These are phyloP conservation scores for Pissodes strobi DNA, from an alignment of 1,140 invertebrate species.

Conservation along the genomic window DNA sequence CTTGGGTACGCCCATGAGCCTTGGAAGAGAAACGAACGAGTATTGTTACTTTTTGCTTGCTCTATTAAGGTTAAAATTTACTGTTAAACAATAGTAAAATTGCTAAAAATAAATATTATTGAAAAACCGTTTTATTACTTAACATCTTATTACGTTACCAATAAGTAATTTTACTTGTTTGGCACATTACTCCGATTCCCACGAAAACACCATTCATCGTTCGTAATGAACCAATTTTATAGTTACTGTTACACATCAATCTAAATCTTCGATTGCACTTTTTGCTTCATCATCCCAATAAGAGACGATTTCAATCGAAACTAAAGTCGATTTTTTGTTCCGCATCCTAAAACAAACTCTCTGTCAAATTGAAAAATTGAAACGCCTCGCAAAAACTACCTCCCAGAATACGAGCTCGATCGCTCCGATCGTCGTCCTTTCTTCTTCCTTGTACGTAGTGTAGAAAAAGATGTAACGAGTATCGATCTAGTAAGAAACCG, in stretches of 20 bases:
- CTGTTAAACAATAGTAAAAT: too few species aligned
- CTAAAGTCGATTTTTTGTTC: constrained; percentile 13
- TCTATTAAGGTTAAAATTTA: too few species aligned
- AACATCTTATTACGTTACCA: too few species aligned
- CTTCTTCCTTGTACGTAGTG: neutral
- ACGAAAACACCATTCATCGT: constrained; percentile 8
- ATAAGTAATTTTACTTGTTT: too few species aligned
- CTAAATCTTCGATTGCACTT: neutral
- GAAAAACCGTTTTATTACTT: too few species aligned
- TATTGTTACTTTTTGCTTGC: too few species aligned
- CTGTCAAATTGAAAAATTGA: constrained; percentile 16
- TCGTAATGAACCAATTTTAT: constrained; percentile 22
- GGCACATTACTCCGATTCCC: constrained; percentile 9
- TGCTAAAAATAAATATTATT: too few species aligned
- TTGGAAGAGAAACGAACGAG: too few species aligned
- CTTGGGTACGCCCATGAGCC: too few species aligned
- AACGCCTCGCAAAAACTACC: constrained; percentile 14
- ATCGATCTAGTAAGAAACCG: neutral
- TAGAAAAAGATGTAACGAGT: neutral
- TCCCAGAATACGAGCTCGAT: constrained; percentile 9
- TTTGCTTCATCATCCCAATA: constrained; percentile 14
- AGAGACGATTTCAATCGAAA: constrained; percentile 21
- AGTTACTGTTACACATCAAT: constrained; percentile 13
- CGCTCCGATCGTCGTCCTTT: neutral
- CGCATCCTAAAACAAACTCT: constrained; percentile 15